phyloP scores from a whole-genome alignment of 2,797 vertebrate species.

The Tinamus major region DNA sequence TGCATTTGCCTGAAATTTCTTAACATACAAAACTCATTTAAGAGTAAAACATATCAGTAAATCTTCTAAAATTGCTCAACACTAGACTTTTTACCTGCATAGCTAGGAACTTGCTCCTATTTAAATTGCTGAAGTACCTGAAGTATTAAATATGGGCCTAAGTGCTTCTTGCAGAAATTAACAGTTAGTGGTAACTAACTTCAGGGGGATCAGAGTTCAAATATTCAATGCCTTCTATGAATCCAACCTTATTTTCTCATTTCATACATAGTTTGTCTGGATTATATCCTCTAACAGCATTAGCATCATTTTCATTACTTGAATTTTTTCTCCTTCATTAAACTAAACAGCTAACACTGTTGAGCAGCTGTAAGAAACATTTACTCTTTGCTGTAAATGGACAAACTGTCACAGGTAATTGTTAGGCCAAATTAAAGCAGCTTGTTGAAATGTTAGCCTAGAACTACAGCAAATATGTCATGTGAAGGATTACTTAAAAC shows the following conservation, averaged over 20 bases:
- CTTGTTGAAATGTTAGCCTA: conserved; percentile 74
- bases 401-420: conserved; percentile 72
- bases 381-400: conserved; percentile 64
- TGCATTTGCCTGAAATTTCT: not conserved
- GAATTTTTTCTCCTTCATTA: conserved; percentile 5
- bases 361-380: conserved; percentile 51
- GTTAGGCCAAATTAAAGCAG: conserved; percentile 71
- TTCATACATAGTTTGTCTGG: conserved; percentile 58
- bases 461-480: conserved; percentile 69
- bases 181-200: conserved; percentile 13
- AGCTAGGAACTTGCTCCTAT: not conserved
- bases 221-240: conserved; percentile 25
- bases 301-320: conserved; percentile 62
- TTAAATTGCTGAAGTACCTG: conserved; percentile 3
- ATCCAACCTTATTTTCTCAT: conserved; percentile 21
- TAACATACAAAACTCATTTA: too few relatives aligned
- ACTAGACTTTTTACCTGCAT: not conserved
- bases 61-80: not conserved
- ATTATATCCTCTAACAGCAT: conserved; percentile 54
- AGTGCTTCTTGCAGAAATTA: conserved; percentile 26
- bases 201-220: conserved; percentile 38
- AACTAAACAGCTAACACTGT: conserved; percentile 55
- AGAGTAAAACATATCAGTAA: not conserved
- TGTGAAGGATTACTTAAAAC: conserved; percentile 74
- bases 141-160: conserved; percentile 20